A percentile compares a stretch with the other conserved stretches of the same genome.
Evolutionary conservation across 2,888 invertebrate species (phyloP).

Genomic region (Dinocampus coccinellae): DNA sequence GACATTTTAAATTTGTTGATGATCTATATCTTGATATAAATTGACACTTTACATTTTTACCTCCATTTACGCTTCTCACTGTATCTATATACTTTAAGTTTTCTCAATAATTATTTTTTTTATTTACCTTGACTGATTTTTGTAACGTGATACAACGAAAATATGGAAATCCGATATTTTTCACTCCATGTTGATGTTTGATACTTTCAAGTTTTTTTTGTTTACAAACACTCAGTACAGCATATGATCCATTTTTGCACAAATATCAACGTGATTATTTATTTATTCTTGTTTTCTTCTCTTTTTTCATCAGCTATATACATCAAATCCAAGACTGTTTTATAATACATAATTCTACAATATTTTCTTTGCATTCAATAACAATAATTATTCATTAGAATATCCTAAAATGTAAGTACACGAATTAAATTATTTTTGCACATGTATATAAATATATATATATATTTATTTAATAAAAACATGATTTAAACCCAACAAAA

Average conservation of each 20-base stretch:
- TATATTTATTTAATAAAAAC: neutral
- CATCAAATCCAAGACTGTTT: too few relatives aligned
- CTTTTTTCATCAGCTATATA: too few relatives aligned
- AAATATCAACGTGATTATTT: neutral
- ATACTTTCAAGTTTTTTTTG: neutral
- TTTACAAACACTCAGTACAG: neutral
- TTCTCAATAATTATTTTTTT: neutral
- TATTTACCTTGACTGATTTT: conserved; percentile 4
- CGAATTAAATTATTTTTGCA: too few relatives aligned
- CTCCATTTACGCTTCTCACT: neutral
- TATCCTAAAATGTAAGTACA: too few relatives aligned
- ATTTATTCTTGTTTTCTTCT: neutral
- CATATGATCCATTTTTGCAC: neutral
- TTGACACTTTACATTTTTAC: conserved; percentile 4
- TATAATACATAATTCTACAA: too few relatives aligned
- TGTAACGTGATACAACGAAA: conserved; percentile 24
- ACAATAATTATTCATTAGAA: too few relatives aligned
- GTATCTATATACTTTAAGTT: neutral
- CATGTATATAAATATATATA: neutral
- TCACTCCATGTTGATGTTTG: neutral
- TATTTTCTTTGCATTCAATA: too few relatives aligned
- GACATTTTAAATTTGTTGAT: neutral
- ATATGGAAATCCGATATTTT: conserved; percentile 29
- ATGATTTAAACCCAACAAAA: neutral
- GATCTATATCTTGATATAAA: neutral